phyloP scores from a whole-genome alignment of 2,888 invertebrate species.

The Hymenopus coronatus region DNA sequence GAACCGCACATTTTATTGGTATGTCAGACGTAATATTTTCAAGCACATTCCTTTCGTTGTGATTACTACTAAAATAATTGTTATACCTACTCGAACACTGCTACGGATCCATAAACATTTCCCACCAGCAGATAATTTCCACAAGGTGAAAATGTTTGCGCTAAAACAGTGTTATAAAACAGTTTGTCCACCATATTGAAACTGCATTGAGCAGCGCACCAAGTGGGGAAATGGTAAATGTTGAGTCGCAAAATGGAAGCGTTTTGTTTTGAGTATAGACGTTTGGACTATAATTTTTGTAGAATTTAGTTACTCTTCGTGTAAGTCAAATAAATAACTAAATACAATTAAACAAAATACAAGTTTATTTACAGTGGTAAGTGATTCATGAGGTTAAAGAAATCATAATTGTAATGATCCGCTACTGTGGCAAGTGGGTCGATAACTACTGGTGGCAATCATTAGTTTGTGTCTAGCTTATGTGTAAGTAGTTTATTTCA shows the following conservation, averaged over 20 bases:
- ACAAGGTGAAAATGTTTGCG: conserved; percentile 80
- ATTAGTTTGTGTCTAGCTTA: background rate
- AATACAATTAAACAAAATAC: background rate
- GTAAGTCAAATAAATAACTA: background rate
- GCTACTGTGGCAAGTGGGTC: background rate
- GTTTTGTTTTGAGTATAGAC: conserved; percentile 15
- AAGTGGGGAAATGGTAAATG: background rate
- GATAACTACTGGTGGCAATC: background rate
- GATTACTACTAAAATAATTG: too few species aligned
- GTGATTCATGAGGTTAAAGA: background rate
- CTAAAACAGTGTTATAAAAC: conserved; percentile 76
- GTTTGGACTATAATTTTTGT: background rate
- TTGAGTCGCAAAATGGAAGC: conserved; percentile 18
- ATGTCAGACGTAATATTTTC: background rate
- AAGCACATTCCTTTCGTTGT: too few species aligned
- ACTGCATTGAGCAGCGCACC: conserved; percentile 3
- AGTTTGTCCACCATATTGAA: conserved; percentile 49
- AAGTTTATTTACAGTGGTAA: background rate
- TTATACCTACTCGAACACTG: conserved; percentile 71
- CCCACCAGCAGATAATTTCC: conserved; percentile 79
- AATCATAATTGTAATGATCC: background rate
- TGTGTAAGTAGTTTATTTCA: background rate
- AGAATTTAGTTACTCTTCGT: background rate
- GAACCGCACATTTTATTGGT: background rate
- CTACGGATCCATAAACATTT: conserved; percentile 80